Conservation (phyloP, 2,888 invertebrate species). For the Aphidoletes aphidimyza region DNA sequence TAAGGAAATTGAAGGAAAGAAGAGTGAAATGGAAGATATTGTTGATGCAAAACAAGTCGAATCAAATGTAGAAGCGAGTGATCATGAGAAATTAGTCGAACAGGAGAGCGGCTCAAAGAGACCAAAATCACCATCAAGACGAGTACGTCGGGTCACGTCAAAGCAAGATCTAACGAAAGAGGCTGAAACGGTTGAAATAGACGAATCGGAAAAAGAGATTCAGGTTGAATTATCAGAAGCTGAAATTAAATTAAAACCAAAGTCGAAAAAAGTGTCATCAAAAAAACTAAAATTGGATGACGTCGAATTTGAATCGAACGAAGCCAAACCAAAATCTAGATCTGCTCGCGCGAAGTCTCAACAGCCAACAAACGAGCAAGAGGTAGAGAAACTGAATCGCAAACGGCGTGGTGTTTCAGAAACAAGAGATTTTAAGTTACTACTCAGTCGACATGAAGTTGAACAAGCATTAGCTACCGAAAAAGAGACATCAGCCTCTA, state of each 20-base stretch:
- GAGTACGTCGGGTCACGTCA: background rate
- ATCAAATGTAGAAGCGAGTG: too few relatives aligned
- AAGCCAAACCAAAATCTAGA: background rate
- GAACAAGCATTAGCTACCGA: background rate
- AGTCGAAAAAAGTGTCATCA: background rate
- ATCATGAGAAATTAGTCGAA: too few relatives aligned
- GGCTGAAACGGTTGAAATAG: background rate
- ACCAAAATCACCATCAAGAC: background rate
- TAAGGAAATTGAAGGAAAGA: too few relatives aligned
- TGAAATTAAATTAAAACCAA: background rate
- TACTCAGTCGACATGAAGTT: background rate
- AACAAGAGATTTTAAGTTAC: background rate
- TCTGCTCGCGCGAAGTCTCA: background rate
- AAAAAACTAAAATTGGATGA: background rate
- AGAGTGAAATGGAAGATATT: too few relatives aligned
- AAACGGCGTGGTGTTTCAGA: background rate
- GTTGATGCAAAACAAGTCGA: too few relatives aligned
- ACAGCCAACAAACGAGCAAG: background rate
- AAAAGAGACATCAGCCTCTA: background rate
- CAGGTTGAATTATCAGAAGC: background rate
- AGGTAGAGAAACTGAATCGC: background rate
- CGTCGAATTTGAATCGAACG: too few relatives aligned
- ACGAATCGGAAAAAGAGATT: background rate
- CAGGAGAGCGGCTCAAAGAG: too few relatives aligned
- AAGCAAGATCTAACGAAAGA: background rate